Conservation (phyloP, 2,797 vertebrate genomes). For the Nothura maculosa region DNA sequence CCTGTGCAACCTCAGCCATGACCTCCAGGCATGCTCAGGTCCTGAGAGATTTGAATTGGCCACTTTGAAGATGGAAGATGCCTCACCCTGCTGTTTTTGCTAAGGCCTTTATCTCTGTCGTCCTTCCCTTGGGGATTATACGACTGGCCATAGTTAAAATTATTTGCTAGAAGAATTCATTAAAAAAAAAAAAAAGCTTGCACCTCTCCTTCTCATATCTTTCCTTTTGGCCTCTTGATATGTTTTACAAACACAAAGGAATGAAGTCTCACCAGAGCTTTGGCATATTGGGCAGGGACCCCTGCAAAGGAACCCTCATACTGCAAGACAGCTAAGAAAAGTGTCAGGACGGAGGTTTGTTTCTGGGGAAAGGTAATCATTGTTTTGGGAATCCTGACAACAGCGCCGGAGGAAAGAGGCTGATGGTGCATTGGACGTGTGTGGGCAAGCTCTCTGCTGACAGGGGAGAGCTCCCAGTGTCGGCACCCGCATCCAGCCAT, state of each 20-base stretch:
- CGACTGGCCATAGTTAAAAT: not conserved
- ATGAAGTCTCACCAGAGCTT: not conserved
- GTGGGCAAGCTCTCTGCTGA: constrained; percentile 16
- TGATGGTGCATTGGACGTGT: not conserved
- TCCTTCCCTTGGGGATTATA: not conserved
- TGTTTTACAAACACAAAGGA: not conserved
- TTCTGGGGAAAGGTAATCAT: constrained; percentile 40
- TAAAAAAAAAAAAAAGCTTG: fast-evolving
- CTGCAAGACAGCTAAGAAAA: not conserved
- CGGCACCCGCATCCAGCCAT: not conserved
- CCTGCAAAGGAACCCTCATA: not conserved
- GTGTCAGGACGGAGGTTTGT: not conserved
- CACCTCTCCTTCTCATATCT: not conserved
- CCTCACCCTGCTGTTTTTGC: not conserved
- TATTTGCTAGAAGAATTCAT: not conserved
- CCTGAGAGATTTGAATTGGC: not conserved
- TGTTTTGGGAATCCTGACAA: constrained; percentile 60
- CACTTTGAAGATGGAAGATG: constrained; percentile 12
- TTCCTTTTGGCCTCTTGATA: not conserved
- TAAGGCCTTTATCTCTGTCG: not conserved
- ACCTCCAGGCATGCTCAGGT: not conserved
- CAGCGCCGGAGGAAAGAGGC: constrained; percentile 18
- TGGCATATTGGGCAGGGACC: not conserved
- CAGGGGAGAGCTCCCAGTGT: constrained; percentile 33
- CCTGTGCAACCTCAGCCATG: not conserved